Conservation (phyloP, 1,140 invertebrate species). For the Drosophila sturtevanti region DNA sequence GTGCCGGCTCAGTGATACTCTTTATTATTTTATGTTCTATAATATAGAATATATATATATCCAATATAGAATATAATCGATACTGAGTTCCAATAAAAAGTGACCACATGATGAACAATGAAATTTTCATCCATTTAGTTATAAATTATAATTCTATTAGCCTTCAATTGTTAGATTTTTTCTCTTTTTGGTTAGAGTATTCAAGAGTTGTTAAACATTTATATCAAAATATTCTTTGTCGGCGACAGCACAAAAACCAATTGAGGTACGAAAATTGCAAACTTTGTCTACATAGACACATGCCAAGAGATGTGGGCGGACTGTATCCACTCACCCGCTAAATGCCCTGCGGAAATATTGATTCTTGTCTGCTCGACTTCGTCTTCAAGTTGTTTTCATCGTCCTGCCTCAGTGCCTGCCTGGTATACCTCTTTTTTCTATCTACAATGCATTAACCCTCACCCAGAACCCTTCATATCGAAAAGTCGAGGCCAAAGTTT, state of each 20-base stretch:
- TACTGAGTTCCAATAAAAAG: no score
- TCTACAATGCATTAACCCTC: background rate
- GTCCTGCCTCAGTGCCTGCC: background rate
- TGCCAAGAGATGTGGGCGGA: slow-evolving; percentile 24
- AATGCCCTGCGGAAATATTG: slow-evolving; percentile 71
- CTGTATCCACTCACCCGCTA: slow-evolving; percentile 19
- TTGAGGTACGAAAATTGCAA: slow-evolving; percentile 74
- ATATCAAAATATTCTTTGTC: slow-evolving; percentile 10
- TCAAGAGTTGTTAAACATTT: background rate
- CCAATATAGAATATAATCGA: no score
- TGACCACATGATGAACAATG: no score
- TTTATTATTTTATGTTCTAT: no score
- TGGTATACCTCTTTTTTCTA: background rate
- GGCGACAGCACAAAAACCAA: slow-evolving; percentile 53
- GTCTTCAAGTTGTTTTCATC: slow-evolving; percentile 3
- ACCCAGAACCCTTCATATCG: background rate
- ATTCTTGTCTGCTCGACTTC: slow-evolving; percentile 53
- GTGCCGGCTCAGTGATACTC: background rate
- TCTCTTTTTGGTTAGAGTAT: background rate
- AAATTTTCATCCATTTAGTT: no score
- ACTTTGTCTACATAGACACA: slow-evolving; percentile 57
- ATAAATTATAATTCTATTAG: no score
- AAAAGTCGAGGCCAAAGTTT: slow-evolving; percentile 56
- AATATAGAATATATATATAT: no score
- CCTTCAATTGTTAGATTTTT: no score